These are phyloP conservation scores for Semotilus atromaculatus DNA, from an alignment of 2,797 vertebrate species.

Conservation along the genomic window DNA sequence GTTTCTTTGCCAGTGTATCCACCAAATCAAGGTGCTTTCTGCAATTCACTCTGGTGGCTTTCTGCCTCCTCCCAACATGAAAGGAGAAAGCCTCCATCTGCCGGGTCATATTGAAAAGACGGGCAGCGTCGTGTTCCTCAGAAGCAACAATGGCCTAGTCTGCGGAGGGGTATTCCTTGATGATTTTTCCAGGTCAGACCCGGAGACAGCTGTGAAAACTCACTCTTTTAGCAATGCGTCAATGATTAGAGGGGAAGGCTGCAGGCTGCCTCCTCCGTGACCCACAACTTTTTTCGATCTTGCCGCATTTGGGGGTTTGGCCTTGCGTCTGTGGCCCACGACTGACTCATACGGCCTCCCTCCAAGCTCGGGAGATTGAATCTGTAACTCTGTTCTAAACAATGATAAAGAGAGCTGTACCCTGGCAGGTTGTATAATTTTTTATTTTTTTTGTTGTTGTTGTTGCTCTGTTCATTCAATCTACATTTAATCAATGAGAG, in stretches of 20 bases:
- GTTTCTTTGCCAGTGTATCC: conserved; percentile 51
- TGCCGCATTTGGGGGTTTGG: conserved; percentile 65
- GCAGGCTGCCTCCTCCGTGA: conserved; percentile 84
- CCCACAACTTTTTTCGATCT: conserved; percentile 84
- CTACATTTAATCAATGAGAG: conserved; percentile 90
- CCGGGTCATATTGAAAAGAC: conserved; percentile 84
- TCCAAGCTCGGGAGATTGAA: conserved; percentile 86
- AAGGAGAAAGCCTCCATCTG: conserved; percentile 81
- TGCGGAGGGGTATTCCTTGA: conserved; percentile 80
- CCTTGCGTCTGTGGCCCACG: conserved; percentile 73
- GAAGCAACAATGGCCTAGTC: conserved; percentile 81
- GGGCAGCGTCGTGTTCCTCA: conserved; percentile 82
- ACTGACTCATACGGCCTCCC: conserved; percentile 81
- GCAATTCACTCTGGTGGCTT: conserved; percentile 76
- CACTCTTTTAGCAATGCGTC: conserved; percentile 76
- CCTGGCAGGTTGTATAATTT: conserved; percentile 80
- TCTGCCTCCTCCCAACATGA: conserved; percentile 73
- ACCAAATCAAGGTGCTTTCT: conserved; percentile 78
- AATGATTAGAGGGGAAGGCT: conserved; percentile 79
- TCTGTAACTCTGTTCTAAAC: conserved; percentile 88
- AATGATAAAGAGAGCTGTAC: conserved; percentile 83
- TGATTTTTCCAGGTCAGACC: conserved; percentile 77
- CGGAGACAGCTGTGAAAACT: conserved; percentile 76
- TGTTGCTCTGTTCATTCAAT: conserved; percentile 84
- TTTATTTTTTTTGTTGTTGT: conserved; percentile 77